A percentile compares a stretch with the other conserved stretches of the same genome.
Evolutionary conservation across 2,113 vertebrate species (phyloP).

Genomic region (Axis porcinus): DNA sequence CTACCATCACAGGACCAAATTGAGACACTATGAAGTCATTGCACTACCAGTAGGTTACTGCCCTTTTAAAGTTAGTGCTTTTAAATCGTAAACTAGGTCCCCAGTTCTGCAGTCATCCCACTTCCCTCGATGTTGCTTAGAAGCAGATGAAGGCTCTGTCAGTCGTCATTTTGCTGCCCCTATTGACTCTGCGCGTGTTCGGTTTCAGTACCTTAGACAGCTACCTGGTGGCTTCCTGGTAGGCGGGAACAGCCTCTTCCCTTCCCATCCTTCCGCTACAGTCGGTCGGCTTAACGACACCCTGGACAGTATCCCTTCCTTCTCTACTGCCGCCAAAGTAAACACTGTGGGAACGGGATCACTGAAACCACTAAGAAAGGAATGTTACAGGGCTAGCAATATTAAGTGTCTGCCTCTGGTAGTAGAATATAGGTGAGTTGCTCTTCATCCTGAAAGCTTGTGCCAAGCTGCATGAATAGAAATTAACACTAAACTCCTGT

Average conservation of each 20-base stretch:
- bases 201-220: conserved; percentile 60
- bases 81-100: background rate
- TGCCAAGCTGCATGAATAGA: background rate
- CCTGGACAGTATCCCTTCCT: background rate
- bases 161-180: background rate
- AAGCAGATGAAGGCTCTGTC: background rate
- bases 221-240: background rate
- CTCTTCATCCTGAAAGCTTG: background rate
- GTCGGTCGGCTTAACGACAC: background rate
- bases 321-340: background rate
- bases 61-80: background rate
- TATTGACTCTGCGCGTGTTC: fast-evolving
- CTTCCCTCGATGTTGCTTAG: background rate
- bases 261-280: background rate
- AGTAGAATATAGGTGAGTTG: background rate
- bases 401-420: background rate
- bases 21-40: background rate
- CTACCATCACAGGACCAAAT: background rate
- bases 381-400: background rate
- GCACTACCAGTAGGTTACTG: conserved; percentile 12
- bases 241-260: background rate
- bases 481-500: background rate
- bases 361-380: background rate
- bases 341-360: background rate
- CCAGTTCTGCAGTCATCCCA: background rate